Percentiles rank a stretch among this genome's conserved stretches.
Conservation (phyloP, 2,797 vertebrate species). For the Acomys russatus region DNA sequence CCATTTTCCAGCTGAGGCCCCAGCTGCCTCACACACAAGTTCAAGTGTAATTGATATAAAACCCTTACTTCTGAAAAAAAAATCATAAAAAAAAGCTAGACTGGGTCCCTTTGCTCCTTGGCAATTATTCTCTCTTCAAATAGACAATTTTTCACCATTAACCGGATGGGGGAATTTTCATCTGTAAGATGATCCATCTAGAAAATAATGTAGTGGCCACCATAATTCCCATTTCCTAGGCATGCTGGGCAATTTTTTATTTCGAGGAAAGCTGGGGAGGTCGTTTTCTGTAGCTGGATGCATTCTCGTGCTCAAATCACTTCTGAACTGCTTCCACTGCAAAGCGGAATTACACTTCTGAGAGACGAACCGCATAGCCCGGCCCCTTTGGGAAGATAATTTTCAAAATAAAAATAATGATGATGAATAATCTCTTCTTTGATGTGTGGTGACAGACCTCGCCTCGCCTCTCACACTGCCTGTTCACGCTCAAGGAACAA, state of each 20-base stretch:
- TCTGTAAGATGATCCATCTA: conserved; percentile 70
- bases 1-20: background rate
- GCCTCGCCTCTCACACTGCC: background rate
- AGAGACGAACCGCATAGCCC: conserved; percentile 57
- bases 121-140: conserved; percentile 69
- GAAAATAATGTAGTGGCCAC: conserved; percentile 68
- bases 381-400: conserved; percentile 48
- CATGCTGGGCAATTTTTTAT: conserved; percentile 72
- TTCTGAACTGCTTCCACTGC: conserved; percentile 62
- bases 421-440: conserved; percentile 68
- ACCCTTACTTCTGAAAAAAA: background rate
- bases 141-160: conserved; percentile 72
- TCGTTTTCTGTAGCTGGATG: conserved; percentile 13
- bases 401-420: conserved; percentile 75
- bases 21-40: background rate
- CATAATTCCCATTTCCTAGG: conserved; percentile 66
- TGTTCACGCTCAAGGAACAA: background rate
- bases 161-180: conserved; percentile 24
- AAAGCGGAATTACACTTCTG: conserved; percentile 65
- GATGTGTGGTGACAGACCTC: conserved; percentile 52
- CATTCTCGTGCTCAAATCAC: conserved; percentile 41
- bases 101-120: conserved; percentile 30
- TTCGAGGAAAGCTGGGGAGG: conserved; percentile 3
- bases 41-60: background rate
- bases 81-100: background rate